Base-by-base conservation (phyloP, 1,140 invertebrate species). In the Zaprionus ornatus region DNA sequence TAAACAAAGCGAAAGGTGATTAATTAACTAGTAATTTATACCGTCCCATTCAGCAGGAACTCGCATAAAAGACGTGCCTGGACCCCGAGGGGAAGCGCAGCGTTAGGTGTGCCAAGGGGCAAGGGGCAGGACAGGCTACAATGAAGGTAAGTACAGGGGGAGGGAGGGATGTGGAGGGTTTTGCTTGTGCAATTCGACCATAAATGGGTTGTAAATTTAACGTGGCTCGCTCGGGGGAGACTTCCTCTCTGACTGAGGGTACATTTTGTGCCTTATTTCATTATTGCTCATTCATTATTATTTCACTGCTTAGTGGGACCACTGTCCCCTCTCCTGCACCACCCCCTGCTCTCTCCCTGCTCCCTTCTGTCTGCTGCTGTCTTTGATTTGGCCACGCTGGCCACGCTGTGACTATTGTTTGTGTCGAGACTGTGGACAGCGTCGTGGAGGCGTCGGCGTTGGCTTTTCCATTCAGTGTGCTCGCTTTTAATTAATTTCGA, bases 1-100 rank as follows among this genome's bases (percentile, higher is more conserved):
- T 83, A 83, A 83, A 83, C 80, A 83, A 83, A 83, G 80, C 72
- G 77, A 79, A 83, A 83, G 80, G 80, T 83, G 80, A 83, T 83
- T 83, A 83, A 83, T 83, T 83, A 83, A 83, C 80, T 79, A 78
- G 80, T 75, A 83, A 79, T 83, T 83, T 83, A 83, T 83, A 83
- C 80, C 79, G 74, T 74, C 81, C 81, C 62, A 82, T 68, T 77
- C 40, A 48, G 21, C 25, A 48, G 37, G 15, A 48, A 17, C 37
- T 62, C 37, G 60, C 60, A 62, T 62, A 62, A 62, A 62, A 62
- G 60, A 62, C 60, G 40, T 48, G 60, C 60, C 27, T 13, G 6
- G 37, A n/a, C 4, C 13, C 37, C 35, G 35, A 37, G 13, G 37
- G 37, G 29, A 10, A 32, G 29, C 29, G 29, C 29, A 10, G 29